Base-by-base conservation (phyloP, 2,113 vertebrate genomes). In the Typhlomys cinereus region DNA sequence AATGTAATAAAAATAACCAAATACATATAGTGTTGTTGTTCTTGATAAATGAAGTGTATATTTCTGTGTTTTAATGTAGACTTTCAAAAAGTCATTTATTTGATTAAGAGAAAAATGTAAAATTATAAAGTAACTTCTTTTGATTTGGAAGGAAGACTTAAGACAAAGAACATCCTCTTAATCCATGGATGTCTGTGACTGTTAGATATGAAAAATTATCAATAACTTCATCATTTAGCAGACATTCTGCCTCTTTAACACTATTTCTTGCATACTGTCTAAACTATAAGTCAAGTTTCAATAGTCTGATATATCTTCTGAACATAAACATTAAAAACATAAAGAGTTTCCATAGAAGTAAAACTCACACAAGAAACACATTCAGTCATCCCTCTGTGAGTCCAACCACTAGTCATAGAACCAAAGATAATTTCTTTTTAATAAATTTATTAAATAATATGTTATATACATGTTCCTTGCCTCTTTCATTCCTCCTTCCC, bases 261-360 rank as follows among this genome's bases (percentile, higher is more conserved):
- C 20, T 66, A 79, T 69, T 80, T 25, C 29, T 44, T 57, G 73
- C 71, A 25, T 88, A 80, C 17, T 88, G 29, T 73, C 69, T 74
- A 79, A 89, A 91, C 52, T 91, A 41, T n/a, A 21, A 7, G 31
- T 34, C 34, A 82, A 31, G 78, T 50, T 88, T 88, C 69, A 93
- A 14, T 89, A 69, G 81, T 61, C 44, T 76, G 70, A 48, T 41
- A 94, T 46, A 48, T 34, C 85, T 27, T 39, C 13, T 52, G 39
- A 92, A 84, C 5, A 23, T 48, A 81, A 62, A 79, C 54, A 52
- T 54, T 57, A 75, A 2, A 20, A 2, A n/a, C 15, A 71, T 44
- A 64, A 85, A 89, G 74, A 81, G 66, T 20, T 75, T 89, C 39
- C 44, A 36, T 2, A 14, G 25, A 74, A 85, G 21, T 64, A 70